A percentile compares a stretch with the other conserved stretches of the same genome.
phyloP scores from a whole-genome alignment of 2,113 vertebrate species.

The Excalfactoria chinensis region DNA sequence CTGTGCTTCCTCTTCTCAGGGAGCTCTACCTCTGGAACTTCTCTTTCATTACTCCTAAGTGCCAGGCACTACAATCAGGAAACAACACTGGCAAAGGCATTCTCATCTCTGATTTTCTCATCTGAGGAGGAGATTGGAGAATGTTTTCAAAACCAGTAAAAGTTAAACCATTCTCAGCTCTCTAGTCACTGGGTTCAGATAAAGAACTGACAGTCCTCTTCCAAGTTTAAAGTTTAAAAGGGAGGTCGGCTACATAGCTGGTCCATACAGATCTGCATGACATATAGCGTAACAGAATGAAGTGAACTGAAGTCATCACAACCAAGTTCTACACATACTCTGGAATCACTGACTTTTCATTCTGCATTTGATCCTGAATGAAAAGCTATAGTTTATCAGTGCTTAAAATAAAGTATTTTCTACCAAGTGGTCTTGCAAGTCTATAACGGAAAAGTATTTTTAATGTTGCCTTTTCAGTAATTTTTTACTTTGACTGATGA shows the following conservation, averaged over 20 bases:
- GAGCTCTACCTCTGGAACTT: neutral
- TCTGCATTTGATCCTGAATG: neutral
- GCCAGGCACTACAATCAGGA: neutral
- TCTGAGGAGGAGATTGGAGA: neutral
- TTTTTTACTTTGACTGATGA: constrained; percentile 56
- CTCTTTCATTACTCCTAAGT: neutral
- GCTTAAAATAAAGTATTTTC: neutral
- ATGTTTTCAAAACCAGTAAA: neutral
- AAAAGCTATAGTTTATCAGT: neutral
- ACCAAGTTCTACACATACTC: neutral
- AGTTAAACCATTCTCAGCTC: neutral
- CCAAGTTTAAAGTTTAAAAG: neutral
- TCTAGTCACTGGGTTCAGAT: neutral
- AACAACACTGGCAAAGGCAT: neutral
- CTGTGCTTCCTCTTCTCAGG: neutral
- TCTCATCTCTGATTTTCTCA: neutral
- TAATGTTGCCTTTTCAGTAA: neutral
- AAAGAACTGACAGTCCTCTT: neutral
- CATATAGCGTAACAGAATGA: neutral
- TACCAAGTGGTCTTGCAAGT: neutral
- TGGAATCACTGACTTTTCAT: neutral
- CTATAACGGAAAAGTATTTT: neutral
- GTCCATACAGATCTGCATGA: neutral
- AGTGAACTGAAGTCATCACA: neutral
- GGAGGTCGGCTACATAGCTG: neutral